Base-by-base conservation (phyloP, 2,113 vertebrate genomes). In the Rhea americana region DNA sequence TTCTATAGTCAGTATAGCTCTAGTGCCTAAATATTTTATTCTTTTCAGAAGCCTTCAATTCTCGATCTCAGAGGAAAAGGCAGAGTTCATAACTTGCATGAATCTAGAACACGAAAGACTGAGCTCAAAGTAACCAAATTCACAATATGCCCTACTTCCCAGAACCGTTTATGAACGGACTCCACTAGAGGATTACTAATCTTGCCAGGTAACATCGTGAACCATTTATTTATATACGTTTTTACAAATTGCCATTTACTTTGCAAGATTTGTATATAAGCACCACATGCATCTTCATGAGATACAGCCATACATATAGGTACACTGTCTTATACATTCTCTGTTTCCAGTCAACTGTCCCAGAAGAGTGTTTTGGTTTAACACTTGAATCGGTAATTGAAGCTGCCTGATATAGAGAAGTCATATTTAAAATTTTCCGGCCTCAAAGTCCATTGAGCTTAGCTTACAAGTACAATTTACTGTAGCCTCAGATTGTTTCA, bases 261-360 rank as follows among this genome's bases (percentile, higher is more conserved):
- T 18, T 2, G 6, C 62, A 75, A 58, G 25, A 65, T 37, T 25
- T 2, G 3, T 65, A 14, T 6, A 13, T 35, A 15, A 2, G 12
- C 4, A 74, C 35, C 41, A 47, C 45, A 4, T 2, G 4, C 0
- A 0, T 5, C 15, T 61, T 73, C 35, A 22, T 21, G 16, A 62
- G n/a, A 39, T 56, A 39, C 61, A 77, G 19, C 32, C 45, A 62
- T 9, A 15, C 41, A 35, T 14, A 15, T 4, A 65, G 56, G 55
- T 11, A 72, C 6, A 39, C 17, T 24, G 28, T 12, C 19, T 24
- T 35, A 82, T 4, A 7, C 3, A 3, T 66, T 45, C 43, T 61
- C 15, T 50, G 17, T 39, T 91, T 74, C 30, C 41, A 73, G 47
- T 9, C 73, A 26, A 24, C 2, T 4, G 12, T 48, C 63, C 72